These are phyloP conservation scores for Drosophila pandora DNA, from an alignment of 1,140 invertebrate genomes.

Conservation along the genomic window DNA sequence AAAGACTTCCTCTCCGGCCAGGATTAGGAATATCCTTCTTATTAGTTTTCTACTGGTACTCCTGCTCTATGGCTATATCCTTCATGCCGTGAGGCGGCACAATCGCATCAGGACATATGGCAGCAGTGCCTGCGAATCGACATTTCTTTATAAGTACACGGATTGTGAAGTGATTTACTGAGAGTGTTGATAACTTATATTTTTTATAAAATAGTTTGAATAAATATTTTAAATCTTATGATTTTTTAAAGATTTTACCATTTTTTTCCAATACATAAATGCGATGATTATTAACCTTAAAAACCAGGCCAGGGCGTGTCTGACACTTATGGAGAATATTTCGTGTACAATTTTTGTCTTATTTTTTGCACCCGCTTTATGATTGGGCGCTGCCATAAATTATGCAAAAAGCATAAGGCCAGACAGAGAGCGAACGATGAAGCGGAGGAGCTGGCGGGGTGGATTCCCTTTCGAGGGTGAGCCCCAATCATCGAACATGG, in stretches of 20 bases:
- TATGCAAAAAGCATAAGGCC: slow-evolving; percentile 62
- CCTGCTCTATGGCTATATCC: slow-evolving; percentile 7
- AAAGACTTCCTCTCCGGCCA: background rate
- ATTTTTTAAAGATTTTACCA: background rate
- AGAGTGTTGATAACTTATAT: background rate
- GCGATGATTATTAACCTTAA: slow-evolving; percentile 5
- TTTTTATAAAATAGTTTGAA: background rate
- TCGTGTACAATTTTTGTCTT: slow-evolving; percentile 53
- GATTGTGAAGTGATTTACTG: slow-evolving; percentile 51
- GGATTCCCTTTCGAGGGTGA: slow-evolving; percentile 24
- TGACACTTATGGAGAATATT: slow-evolving; percentile 61
- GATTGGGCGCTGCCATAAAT: slow-evolving; percentile 77
- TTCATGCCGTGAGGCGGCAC: slow-evolving; percentile 18
- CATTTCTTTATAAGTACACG: slow-evolving; percentile 34
- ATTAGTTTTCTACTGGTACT: slow-evolving; percentile 14
- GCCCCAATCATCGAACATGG: slow-evolving; percentile 25
- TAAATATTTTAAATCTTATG: background rate
- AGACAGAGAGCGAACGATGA: slow-evolving; percentile 48
- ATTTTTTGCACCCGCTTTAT: slow-evolving; percentile 50
- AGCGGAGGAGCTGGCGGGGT: slow-evolving; percentile 13
- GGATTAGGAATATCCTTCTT: background rate
- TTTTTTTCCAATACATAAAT: slow-evolving; percentile 5
- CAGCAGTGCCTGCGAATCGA: slow-evolving; percentile 34
- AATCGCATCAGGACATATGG: slow-evolving; percentile 38
- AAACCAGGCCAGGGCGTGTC: slow-evolving; percentile 56